Conservation (phyloP, 2,888 invertebrate genomes). For the Pardosa pseudoannulata region DNA sequence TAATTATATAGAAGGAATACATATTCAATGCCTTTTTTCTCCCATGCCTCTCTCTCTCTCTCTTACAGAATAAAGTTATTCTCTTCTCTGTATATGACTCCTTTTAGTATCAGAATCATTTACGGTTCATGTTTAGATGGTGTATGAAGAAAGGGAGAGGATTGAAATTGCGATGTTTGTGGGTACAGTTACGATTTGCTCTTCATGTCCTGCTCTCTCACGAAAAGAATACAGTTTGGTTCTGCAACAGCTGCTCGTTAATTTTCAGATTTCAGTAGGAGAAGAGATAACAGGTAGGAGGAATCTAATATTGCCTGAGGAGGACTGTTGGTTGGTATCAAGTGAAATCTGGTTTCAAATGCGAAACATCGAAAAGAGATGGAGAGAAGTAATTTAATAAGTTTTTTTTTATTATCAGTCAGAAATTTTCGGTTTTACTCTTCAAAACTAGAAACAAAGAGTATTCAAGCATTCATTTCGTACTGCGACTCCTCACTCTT, state of each 20-base stretch:
- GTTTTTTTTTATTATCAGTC: too few relatives aligned
- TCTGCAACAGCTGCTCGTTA: background rate
- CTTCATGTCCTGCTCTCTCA: background rate
- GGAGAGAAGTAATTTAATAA: too few relatives aligned
- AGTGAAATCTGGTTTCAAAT: too few relatives aligned
- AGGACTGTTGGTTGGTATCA: too few relatives aligned
- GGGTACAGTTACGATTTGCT: background rate
- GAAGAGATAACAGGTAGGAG: background rate
- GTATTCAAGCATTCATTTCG: too few relatives aligned
- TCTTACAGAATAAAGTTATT: background rate
- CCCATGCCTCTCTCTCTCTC: too few relatives aligned
- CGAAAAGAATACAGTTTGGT: background rate
- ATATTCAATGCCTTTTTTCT: too few relatives aligned
- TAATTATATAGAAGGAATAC: too few relatives aligned
- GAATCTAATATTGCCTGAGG: background rate
- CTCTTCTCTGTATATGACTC: conserved; percentile 7
- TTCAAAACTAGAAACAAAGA: too few relatives aligned
- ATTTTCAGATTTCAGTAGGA: background rate
- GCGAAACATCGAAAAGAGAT: too few relatives aligned
- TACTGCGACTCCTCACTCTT: too few relatives aligned
- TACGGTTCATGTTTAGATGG: background rate
- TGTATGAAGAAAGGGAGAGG: background rate
- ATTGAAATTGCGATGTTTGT: background rate
- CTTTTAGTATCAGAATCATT: background rate
- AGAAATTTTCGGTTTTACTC: too few relatives aligned